phyloP scores from a whole-genome alignment of 2,797 vertebrate genomes.

The Sebastes variabilis region DNA sequence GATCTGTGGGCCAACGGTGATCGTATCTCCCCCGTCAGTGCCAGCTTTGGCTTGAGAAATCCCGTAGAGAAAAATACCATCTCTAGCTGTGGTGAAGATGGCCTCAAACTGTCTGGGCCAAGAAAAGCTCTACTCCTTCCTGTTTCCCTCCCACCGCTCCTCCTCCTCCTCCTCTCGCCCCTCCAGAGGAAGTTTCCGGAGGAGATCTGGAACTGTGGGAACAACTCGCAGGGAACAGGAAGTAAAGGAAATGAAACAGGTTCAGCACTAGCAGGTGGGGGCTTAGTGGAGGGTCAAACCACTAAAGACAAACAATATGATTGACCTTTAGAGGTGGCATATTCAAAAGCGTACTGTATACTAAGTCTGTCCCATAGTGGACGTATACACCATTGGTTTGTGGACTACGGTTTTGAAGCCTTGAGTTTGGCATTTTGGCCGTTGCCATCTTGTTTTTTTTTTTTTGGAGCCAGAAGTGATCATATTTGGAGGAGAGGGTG shows the following conservation, averaged over 20 bases:
- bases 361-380: background rate
- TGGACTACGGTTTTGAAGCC: background rate
- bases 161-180: background rate
- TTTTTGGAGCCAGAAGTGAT: background rate
- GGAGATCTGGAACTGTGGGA: slow-evolving; percentile 27
- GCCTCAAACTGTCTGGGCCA: slow-evolving; percentile 16
- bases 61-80: background rate
- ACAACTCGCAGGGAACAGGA: slow-evolving; percentile 7
- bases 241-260: slow-evolving; percentile 16
- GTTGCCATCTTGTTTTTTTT: background rate
- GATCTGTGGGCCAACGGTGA: background rate
- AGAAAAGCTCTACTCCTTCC: slow-evolving; percentile 41
- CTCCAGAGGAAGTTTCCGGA: slow-evolving; percentile 16
- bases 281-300: background rate
- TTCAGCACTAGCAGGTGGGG: background rate
- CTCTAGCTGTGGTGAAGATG: slow-evolving; percentile 11
- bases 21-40: background rate
- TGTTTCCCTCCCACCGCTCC: background rate
- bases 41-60: slow-evolving; percentile 4
- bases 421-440: background rate
- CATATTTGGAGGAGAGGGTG: too few species aligned
- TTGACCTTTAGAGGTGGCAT: too few species aligned
- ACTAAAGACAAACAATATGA: too few species aligned
- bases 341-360: background rate
- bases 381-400: background rate